A percentile compares a stretch with the other conserved stretches of the same genome.
Evolutionary conservation across 2,113 vertebrate species (phyloP).

Genomic region (Gulo gulo): DNA sequence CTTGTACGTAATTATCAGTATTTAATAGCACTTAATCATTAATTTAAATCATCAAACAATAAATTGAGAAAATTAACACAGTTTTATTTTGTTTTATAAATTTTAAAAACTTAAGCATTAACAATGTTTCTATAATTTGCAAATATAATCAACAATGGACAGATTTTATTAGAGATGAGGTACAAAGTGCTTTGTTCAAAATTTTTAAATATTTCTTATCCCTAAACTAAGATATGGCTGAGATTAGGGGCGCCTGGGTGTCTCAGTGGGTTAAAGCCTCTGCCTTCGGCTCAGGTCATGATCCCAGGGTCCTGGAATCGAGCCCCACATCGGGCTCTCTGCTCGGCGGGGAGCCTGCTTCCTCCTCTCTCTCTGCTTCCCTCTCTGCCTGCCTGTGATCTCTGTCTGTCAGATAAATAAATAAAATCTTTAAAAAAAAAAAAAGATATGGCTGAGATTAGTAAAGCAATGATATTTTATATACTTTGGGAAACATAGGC

Average conservation of each 20-base stretch:
- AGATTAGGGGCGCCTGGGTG: neutral
- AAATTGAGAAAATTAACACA: slow-evolving; percentile 1
- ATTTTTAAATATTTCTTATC: neutral
- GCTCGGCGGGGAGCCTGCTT: no score
- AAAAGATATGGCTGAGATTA: neutral
- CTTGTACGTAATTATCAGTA: neutral
- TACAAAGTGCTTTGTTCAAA: neutral
- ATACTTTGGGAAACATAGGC: neutral
- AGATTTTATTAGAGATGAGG: neutral
- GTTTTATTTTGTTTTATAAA: neutral
- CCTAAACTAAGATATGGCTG: neutral
- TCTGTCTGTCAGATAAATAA: no score
- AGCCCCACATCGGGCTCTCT: no score
- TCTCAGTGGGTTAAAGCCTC: no score
- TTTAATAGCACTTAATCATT: neutral
- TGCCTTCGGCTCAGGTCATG: no score
- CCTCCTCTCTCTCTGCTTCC: no score
- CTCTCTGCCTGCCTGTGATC: no score
- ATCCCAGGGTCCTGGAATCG: no score
- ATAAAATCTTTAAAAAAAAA: no score
- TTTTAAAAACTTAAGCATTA: neutral
- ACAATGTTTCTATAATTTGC: neutral
- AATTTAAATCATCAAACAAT: neutral
- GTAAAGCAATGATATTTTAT: neutral
- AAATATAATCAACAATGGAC: neutral